Evolutionary conservation across 2,888 invertebrate genomes (phyloP).

Genomic region (Tipula helvola): DNA sequence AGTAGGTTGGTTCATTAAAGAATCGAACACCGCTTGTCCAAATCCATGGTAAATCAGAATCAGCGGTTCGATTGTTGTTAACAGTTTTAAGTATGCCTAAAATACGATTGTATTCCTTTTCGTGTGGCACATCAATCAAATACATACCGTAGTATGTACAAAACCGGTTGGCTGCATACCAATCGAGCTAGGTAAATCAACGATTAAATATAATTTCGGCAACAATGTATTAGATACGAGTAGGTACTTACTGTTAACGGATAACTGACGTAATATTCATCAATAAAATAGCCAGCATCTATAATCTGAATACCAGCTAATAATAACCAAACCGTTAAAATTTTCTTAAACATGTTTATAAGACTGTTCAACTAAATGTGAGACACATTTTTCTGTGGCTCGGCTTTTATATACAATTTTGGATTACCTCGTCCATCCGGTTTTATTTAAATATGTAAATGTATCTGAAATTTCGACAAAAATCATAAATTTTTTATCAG

Average conservation of each 20-base stretch:
- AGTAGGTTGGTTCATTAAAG: too few relatives aligned
- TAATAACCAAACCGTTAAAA: background rate
- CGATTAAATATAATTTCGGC: background rate
- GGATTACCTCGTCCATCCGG: background rate
- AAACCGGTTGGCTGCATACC: background rate
- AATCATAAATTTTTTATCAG: background rate
- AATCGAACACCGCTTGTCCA: background rate
- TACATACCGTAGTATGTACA: background rate
- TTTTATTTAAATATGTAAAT: background rate
- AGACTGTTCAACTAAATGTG: background rate
- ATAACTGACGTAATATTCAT: background rate
- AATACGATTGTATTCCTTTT: background rate
- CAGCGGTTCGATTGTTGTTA: background rate
- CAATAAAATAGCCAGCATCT: background rate
- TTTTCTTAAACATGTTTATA: background rate
- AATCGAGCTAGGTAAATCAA: background rate
- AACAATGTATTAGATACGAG: background rate
- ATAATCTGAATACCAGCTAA: background rate
- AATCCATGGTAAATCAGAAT: background rate
- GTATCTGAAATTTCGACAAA: background rate
- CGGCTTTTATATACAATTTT: background rate
- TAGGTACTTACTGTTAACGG: background rate
- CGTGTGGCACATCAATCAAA: background rate
- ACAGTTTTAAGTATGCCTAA: background rate
- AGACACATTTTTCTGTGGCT: background rate